phyloP scores from a whole-genome alignment of 2,888 invertebrate genomes.

The Megastigmus dorsalis region DNA sequence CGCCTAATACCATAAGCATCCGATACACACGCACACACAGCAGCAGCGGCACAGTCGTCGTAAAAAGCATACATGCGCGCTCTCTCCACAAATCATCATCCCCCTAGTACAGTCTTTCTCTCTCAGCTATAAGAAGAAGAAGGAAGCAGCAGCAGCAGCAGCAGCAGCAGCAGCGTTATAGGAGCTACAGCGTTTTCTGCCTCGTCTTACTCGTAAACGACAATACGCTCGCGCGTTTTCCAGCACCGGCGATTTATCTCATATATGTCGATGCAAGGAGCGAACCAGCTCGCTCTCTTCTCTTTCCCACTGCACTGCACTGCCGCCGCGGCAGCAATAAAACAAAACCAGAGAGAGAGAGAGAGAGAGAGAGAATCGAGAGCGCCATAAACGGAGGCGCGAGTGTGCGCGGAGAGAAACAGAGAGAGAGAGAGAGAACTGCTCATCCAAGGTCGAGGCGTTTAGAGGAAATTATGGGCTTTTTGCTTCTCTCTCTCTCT shows the following conservation, averaged over 20 bases:
- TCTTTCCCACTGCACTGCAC: constrained; percentile 8
- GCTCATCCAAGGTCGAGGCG: constrained; percentile 63
- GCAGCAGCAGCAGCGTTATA: no score
- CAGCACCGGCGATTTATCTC: constrained; percentile 50
- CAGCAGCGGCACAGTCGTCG: constrained; percentile 2
- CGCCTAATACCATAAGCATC: constrained; percentile 12
- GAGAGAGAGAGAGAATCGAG: constrained; percentile 37
- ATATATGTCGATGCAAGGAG: constrained; percentile 51
- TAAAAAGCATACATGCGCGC: constrained; percentile 42
- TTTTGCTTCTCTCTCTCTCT: constrained; percentile 47
- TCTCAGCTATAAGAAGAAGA: no score
- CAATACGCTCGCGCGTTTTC: constrained; percentile 28
- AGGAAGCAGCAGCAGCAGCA: no score
- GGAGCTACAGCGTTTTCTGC: no score
- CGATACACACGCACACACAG: constrained; percentile 8
- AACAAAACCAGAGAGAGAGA: constrained; percentile 35
- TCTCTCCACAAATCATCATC: constrained; percentile 41
- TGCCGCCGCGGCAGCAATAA: constrained; percentile 15
- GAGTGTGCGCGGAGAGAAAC: constrained; percentile 35
- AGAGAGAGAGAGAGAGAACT: constrained; percentile 30
- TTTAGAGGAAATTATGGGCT: constrained; percentile 67
- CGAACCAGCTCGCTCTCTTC: background rate
- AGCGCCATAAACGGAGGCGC: constrained; percentile 56
- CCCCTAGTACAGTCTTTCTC: no score
- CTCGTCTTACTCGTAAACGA: constrained; percentile 43